Conservation (phyloP, 2,797 vertebrate species). For the Pteronotus mesoamericanus region DNA sequence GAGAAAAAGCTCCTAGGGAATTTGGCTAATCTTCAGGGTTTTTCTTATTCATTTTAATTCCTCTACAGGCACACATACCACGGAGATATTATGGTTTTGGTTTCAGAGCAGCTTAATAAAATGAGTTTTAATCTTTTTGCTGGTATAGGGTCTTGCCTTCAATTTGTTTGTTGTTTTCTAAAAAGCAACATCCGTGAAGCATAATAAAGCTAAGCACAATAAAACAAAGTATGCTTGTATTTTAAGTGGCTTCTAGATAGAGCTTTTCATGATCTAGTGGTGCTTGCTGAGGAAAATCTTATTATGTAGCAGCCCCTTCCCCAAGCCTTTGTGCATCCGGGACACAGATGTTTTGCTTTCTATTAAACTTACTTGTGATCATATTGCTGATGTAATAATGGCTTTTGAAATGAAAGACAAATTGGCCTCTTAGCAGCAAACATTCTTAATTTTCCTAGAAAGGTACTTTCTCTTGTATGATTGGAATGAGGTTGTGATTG, state of each 20-base stretch:
- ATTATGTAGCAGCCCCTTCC: conserved; percentile 2
- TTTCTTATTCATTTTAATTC: conserved; percentile 44
- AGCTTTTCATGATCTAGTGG: not conserved
- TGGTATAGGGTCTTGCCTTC: not conserved
- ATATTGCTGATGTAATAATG: conserved; percentile 45
- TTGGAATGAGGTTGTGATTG: conserved; percentile 33
- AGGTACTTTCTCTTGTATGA: conserved; percentile 47
- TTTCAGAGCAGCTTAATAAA: not conserved
- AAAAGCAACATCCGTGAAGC: not conserved
- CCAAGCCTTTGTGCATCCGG: not conserved
- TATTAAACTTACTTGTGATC: conserved; percentile 63
- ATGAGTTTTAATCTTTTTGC: not conserved
- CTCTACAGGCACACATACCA: not conserved
- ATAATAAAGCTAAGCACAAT: not conserved
- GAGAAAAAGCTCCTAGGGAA: not conserved
- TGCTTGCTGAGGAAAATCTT: conserved; percentile 44
- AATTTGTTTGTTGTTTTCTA: not conserved
- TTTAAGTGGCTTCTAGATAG: conserved; percentile 48
- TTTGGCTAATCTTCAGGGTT: conserved; percentile 2
- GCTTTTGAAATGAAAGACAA: conserved; percentile 44
- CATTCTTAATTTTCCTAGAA: conserved; percentile 58
- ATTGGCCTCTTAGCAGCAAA: conserved; percentile 53
- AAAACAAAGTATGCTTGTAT: not conserved
- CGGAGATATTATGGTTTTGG: not conserved
- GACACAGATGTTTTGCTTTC: conserved; percentile 55